These are phyloP conservation scores for Epinephelus lanceolatus DNA, from an alignment of 2,113 vertebrate genomes.

Conservation along the genomic window DNA sequence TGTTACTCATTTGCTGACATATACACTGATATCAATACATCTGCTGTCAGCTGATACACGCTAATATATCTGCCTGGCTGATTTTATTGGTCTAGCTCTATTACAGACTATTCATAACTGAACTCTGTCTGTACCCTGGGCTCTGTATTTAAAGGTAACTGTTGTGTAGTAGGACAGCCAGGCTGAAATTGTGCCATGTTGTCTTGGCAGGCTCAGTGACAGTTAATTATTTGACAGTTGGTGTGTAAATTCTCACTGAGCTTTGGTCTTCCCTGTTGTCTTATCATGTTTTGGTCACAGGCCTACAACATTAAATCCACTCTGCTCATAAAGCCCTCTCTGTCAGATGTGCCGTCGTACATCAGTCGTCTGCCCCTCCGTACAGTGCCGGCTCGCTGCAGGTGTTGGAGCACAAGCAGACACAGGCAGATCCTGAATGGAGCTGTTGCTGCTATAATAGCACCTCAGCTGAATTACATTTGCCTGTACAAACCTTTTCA, in stretches of 20 bases:
- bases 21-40: neutral
- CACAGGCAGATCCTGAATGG: constrained; percentile 7
- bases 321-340: neutral
- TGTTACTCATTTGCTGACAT: neutral
- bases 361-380: constrained; percentile 1
- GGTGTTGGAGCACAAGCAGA: constrained; percentile 33
- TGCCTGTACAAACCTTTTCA: constrained; percentile 55
- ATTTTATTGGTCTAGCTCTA: neutral
- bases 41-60: too few relatives aligned
- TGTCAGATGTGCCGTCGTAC: neutral
- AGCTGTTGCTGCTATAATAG: constrained; percentile 38
- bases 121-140: neutral
- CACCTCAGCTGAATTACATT: constrained; percentile 49
- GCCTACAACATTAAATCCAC: neutral
- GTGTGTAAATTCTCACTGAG: constrained; percentile 20
- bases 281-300: constrained; percentile 6
- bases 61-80: neutral
- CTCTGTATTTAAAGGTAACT: constrained; percentile 14
- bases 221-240: constrained; percentile 33
- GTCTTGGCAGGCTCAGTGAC: constrained; percentile 2
- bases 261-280: constrained; percentile 12
- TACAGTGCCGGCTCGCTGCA: neutral
- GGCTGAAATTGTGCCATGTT: neutral
- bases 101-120: neutral
- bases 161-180: neutral